Base-by-base conservation (phyloP, 2,113 vertebrate genomes). In the Nesoenas mayeri region DNA sequence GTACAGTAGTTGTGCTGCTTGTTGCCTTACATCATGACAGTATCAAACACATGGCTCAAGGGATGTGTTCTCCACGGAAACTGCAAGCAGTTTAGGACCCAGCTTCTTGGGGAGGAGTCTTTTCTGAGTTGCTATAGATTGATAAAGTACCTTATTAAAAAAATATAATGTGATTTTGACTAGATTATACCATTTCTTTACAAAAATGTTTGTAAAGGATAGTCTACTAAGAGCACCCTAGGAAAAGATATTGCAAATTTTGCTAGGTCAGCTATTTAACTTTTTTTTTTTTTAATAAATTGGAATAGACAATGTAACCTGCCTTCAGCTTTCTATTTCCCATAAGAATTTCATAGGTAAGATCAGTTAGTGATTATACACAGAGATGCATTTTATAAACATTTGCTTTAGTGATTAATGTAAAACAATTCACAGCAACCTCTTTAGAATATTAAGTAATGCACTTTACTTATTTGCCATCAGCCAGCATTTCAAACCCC, bases 351-450 rank as follows among this genome's bases (percentile, higher is more conserved):
- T 89, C 40, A 50, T 66, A 81, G 36, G 47, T 78, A 85, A 75
- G 80, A 87, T 96, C 70, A 51, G 53, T 80, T 57, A 79, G 44
- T 79, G 62, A 82, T 93, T 92, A 91, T 81, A 84, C 58, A 77
- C 6, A 47, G 65, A 50, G 44, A 85, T 25, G 31, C 83, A 61
- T 91, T 96, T 91, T 94, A 85, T 70, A 94, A 86, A 88, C 88
- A 47, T 91, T 91, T 79, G 16, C 77, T 75, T 72, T 89, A 89
- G 58, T 96, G 78, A 96, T 94, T 93, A 91, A 87, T 79, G 73
- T 84, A 61, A 77, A 90, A 95, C 15, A 4, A 85, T 96, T 95
- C 91, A 85, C 66, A 80, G 16, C 50, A n/a, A 13, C n/a, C 57
- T 89, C 79, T 91, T 74, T 32, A 84, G 73, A 93, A 79, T 94